phyloP scores from a whole-genome alignment of 2,113 vertebrate species.

The Pycnonotus jocosus region DNA sequence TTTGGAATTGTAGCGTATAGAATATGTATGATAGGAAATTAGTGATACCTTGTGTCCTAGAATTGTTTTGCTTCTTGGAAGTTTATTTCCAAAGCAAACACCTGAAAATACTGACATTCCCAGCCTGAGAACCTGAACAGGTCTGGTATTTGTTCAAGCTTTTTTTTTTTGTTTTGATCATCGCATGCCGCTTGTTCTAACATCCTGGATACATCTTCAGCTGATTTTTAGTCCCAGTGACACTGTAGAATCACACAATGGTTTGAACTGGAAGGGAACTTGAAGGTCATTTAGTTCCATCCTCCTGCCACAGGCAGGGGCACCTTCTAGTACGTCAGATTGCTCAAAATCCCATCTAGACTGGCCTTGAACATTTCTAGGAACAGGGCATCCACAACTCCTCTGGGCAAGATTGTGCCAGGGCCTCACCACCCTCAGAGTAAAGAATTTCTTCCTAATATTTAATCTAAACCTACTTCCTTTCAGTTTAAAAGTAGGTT shows the following conservation, averaged over 20 bases:
- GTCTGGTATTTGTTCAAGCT: background rate
- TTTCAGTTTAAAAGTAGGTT: background rate
- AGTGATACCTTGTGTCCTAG: background rate
- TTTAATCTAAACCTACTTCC: background rate
- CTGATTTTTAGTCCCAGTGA: background rate
- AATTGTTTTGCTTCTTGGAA: background rate
- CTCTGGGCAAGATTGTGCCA: background rate
- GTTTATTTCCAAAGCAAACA: background rate
- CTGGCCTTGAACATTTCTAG: background rate
- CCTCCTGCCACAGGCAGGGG: background rate
- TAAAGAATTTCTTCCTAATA: background rate
- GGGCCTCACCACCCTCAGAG: background rate
- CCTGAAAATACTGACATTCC: background rate
- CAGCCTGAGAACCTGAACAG: background rate
- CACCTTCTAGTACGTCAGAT: background rate
- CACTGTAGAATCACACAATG: background rate
- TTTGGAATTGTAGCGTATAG: background rate
- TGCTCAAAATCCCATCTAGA: background rate
- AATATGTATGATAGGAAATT: background rate
- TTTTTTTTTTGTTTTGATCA: background rate
- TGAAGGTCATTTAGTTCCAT: background rate
- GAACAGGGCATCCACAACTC: fast-evolving
- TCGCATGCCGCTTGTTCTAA: background rate
- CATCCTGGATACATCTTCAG: background rate
- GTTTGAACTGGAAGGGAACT: background rate